phyloP scores from a whole-genome alignment of 1,140 invertebrate genomes.

The Drosophila varians region DNA sequence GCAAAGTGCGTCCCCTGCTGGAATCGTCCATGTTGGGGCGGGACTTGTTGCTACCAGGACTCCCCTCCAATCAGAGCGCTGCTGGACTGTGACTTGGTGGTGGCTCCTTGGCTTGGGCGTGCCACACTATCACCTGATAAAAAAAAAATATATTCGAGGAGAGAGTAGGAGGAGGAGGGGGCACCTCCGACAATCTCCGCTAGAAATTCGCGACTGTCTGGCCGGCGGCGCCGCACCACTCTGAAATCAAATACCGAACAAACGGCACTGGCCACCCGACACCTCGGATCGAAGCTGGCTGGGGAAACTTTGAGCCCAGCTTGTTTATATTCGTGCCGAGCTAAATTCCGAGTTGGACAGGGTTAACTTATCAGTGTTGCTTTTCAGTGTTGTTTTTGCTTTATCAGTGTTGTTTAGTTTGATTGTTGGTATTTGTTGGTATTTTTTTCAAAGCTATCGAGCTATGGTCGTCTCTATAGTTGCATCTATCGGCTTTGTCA shows the following conservation, averaged over 20 bases:
- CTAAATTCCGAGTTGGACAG: neutral
- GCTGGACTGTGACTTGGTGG: too few relatives aligned
- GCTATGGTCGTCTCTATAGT: too few relatives aligned
- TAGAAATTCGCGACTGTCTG: neutral
- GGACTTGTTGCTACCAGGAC: neutral
- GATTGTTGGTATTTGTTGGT: neutral
- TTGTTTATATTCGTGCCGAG: neutral
- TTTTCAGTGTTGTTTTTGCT: neutral
- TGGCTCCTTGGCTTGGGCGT: neutral
- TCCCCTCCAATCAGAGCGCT: neutral
- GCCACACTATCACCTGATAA: neutral
- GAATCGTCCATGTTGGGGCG: slow-evolving; percentile 52
- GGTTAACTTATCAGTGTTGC: neutral
- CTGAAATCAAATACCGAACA: neutral
- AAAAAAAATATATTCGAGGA: neutral
- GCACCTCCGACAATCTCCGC: neutral
- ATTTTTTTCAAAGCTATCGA: neutral
- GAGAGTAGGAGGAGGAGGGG: neutral
- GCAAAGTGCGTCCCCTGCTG: slow-evolving; percentile 62
- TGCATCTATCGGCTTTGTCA: too few relatives aligned
- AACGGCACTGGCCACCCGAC: neutral
- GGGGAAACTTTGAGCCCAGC: neutral
- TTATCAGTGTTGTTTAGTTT: neutral
- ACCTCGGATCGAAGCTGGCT: neutral
- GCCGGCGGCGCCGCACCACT: neutral